These are phyloP conservation scores for Ispidina lecontei DNA, from an alignment of 2,797 vertebrate species.

Conservation along the genomic window DNA sequence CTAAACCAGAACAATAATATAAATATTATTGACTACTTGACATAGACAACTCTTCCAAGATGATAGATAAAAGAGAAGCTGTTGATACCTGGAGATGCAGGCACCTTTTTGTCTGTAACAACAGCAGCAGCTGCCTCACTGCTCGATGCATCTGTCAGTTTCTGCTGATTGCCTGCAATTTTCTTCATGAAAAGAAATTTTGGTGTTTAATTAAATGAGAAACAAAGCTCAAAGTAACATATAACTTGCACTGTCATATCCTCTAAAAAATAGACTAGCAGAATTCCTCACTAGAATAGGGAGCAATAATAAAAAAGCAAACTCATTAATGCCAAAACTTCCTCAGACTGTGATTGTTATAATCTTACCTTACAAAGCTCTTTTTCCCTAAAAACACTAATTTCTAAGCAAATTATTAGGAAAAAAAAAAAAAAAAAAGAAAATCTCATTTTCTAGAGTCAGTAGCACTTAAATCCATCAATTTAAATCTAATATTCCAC, in stretches of 20 bases:
- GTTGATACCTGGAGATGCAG: constrained; percentile 86
- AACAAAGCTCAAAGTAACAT: background rate
- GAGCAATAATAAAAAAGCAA: background rate
- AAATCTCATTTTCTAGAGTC: background rate
- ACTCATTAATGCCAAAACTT: background rate
- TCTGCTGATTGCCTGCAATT: constrained; percentile 76
- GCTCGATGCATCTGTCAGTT: constrained; percentile 82
- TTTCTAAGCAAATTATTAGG: background rate
- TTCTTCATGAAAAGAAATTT: constrained; percentile 74
- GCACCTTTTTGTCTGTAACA: constrained; percentile 66
- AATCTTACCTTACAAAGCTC: background rate
- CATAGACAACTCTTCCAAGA: background rate
- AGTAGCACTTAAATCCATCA: background rate
- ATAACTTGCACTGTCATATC: background rate
- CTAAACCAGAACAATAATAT: background rate
- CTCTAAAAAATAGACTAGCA: background rate
- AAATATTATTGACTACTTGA: background rate
- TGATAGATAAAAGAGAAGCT: background rate
- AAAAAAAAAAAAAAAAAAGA: background rate
- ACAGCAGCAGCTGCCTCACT: constrained; percentile 79
- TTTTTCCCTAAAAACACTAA: background rate
- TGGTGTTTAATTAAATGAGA: constrained; percentile 62
- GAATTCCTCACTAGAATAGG: background rate
- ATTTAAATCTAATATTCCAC: background rate
- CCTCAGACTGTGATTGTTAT: background rate